A percentile compares a stretch with the other conserved stretches of the same genome.
Conservation (phyloP, 2,797 vertebrate species). For the Gymnopithys bicolor region DNA sequence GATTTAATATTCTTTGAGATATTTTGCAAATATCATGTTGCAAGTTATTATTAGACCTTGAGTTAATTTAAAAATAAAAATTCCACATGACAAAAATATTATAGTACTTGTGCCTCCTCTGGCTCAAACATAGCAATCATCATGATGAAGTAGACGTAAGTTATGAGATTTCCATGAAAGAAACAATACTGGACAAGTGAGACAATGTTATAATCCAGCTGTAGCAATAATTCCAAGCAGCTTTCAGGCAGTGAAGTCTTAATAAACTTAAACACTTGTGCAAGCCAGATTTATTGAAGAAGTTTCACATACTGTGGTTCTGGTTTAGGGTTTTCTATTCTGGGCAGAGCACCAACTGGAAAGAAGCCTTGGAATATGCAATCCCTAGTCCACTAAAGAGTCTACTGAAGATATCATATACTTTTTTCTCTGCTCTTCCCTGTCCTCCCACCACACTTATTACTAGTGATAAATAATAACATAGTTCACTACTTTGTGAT, state of each 20-base stretch:
- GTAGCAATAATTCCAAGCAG: slow-evolving; percentile 57
- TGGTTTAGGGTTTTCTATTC: slow-evolving; percentile 42
- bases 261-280: slow-evolving; percentile 67
- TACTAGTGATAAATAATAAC: not conserved
- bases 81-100: slow-evolving; percentile 42
- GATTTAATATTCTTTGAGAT: slow-evolving; percentile 5
- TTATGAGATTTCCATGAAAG: slow-evolving; percentile 59
- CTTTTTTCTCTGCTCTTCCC: not conserved
- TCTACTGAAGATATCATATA: not conserved
- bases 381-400: not conserved
- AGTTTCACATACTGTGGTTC: slow-evolving; percentile 19
- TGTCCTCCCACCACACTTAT: not conserved
- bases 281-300: slow-evolving; percentile 61
- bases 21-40: slow-evolving; percentile 44
- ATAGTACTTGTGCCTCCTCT: not conserved
- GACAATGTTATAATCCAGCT: slow-evolving; percentile 58
- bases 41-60: slow-evolving; percentile 28
- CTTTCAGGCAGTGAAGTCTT: slow-evolving; percentile 43
- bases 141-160: slow-evolving; percentile 15
- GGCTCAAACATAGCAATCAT: slow-evolving; percentile 11
- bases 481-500: not conserved
- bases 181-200: slow-evolving; percentile 34
- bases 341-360: slow-evolving; percentile 57
- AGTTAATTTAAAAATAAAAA: slow-evolving; percentile 53
- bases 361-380: slow-evolving; percentile 29